Percentiles rank a stretch among this genome's conserved stretches.
Conservation (phyloP, 2,888 invertebrate genomes). For the Anarsia innoxiella region DNA sequence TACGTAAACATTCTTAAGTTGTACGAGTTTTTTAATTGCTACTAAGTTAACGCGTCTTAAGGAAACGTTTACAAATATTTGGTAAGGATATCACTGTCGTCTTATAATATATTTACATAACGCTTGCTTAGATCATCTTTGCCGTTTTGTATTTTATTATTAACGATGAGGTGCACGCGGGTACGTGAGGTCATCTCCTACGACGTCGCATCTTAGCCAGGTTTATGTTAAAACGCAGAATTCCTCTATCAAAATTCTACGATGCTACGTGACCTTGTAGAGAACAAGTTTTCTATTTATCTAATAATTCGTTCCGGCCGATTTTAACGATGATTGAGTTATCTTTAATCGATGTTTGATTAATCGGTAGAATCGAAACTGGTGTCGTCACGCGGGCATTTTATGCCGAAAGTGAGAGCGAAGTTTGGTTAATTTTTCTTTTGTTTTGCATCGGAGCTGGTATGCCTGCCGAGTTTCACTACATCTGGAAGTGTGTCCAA, state of each 20-base stretch:
- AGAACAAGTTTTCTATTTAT: slow-evolving; percentile 36
- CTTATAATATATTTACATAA: slow-evolving; percentile 21
- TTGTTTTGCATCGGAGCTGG: slow-evolving; percentile 27
- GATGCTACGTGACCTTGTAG: slow-evolving; percentile 38
- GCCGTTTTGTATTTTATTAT: slow-evolving; percentile 28
- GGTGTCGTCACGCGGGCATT: slow-evolving; percentile 1
- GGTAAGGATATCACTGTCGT: not conserved
- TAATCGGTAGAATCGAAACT: slow-evolving; percentile 8
- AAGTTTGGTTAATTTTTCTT: slow-evolving; percentile 12
- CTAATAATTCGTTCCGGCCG: slow-evolving; percentile 21
- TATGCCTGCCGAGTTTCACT: slow-evolving; percentile 35
- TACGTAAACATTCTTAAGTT: too few relatives aligned
- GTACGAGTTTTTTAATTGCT: too few relatives aligned
- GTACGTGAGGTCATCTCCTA: slow-evolving; percentile 38
- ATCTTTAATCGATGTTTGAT: slow-evolving; percentile 19
- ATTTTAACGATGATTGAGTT: slow-evolving; percentile 17
- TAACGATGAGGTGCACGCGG: slow-evolving; percentile 45
- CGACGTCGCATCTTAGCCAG: slow-evolving; percentile 28
- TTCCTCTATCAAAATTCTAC: slow-evolving; percentile 29
- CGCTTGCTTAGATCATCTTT: slow-evolving; percentile 43
- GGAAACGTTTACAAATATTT: not conserved
- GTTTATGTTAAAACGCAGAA: slow-evolving; percentile 24
- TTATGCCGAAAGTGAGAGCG: slow-evolving; percentile 37
- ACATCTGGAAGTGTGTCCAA: slow-evolving; percentile 31
- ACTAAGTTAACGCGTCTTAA: too few relatives aligned